Conservation (phyloP, 2,888 invertebrate genomes). For the Noctua janthe region DNA sequence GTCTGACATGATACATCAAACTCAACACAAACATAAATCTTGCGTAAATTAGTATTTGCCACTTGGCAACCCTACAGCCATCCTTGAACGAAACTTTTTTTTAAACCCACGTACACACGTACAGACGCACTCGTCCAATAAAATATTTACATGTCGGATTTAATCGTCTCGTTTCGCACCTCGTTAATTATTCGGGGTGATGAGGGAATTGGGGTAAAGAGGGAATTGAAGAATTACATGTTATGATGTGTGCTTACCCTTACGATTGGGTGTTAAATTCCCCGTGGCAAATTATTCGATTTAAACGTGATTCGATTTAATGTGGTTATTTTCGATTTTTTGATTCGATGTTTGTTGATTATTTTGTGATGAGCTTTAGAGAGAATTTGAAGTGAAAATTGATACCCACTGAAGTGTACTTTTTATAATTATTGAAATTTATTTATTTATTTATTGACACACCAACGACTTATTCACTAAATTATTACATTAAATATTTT, state of each 20-base stretch:
- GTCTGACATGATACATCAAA: background rate
- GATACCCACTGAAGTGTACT: background rate
- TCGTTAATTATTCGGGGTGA: slow-evolving; percentile 60
- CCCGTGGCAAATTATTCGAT: slow-evolving; percentile 51
- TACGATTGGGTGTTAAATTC: slow-evolving; percentile 48
- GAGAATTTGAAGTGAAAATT: background rate
- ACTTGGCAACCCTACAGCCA: slow-evolving; percentile 36
- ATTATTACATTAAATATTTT: too few relatives aligned
- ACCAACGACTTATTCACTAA: too few relatives aligned
- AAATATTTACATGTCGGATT: slow-evolving; percentile 65
- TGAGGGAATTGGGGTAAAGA: slow-evolving; percentile 32
- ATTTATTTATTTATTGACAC: too few relatives aligned
- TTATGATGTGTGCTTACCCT: slow-evolving; percentile 45
- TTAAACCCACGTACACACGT: slow-evolving; percentile 12
- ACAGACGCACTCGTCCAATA: slow-evolving; percentile 24
- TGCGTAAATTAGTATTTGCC: slow-evolving; percentile 7
- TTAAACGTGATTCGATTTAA: slow-evolving; percentile 37
- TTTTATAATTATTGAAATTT: background rate
- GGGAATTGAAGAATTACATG: slow-evolving; percentile 42
- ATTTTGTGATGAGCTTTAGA: slow-evolving; percentile 1
- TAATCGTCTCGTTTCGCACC: slow-evolving; percentile 55
- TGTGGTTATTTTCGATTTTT: slow-evolving; percentile 43
- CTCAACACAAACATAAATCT: background rate
- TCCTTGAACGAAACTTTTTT: slow-evolving; percentile 44
- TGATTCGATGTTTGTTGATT: slow-evolving; percentile 3